phyloP scores from a whole-genome alignment of 2,888 invertebrate genomes.

The Stenoptilia bipunctidactyla region DNA sequence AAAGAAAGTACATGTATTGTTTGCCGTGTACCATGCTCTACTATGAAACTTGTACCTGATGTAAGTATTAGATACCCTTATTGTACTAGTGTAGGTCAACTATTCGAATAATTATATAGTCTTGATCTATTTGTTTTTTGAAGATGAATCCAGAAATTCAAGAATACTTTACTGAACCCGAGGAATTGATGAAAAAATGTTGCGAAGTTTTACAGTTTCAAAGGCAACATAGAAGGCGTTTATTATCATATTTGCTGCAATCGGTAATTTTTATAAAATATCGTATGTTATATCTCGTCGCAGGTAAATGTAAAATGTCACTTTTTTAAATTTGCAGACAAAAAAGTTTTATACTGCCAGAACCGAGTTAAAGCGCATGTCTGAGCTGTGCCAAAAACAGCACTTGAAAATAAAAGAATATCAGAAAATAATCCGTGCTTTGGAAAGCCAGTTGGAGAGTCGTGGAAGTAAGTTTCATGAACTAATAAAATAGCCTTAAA shows the following conservation, averaged over 20 bases:
- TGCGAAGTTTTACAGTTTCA: constrained; percentile 62
- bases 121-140: constrained; percentile 17
- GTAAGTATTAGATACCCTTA: constrained; percentile 26
- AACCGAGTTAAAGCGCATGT: constrained; percentile 50
- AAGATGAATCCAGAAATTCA: constrained; percentile 65
- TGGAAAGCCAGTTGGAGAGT: constrained; percentile 37
- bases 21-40: constrained; percentile 53
- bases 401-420: constrained; percentile 52
- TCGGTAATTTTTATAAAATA: constrained; percentile 34
- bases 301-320: background rate
- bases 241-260: constrained; percentile 58
- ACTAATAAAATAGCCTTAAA: background rate
- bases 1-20: constrained; percentile 55
- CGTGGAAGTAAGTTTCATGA: constrained; percentile 30
- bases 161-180: constrained; percentile 65
- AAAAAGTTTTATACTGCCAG: constrained; percentile 55
- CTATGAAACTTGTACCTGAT: constrained; percentile 59
- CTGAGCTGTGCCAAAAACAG: constrained; percentile 52
- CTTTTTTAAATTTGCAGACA: no score
- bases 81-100: constrained; percentile 15
- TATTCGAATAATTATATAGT: no score
- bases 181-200: constrained; percentile 57
- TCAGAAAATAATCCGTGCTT: constrained; percentile 40
- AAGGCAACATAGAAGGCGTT: constrained; percentile 53
- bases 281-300: no score